Evolutionary conservation across 2,113 vertebrate genomes (phyloP).

Genomic region (Microtus montanus): DNA sequence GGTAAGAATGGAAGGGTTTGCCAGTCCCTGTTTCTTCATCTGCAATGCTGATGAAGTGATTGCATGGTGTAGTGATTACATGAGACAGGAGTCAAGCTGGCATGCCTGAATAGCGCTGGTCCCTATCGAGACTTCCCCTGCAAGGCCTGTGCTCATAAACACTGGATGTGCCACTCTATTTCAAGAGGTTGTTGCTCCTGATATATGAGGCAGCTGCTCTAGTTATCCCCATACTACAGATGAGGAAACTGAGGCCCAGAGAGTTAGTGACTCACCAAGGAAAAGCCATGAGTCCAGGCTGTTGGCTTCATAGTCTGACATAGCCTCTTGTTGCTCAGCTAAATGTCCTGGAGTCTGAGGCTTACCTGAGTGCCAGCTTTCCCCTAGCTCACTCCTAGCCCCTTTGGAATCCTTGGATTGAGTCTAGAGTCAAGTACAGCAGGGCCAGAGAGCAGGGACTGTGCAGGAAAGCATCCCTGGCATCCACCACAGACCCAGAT

Average conservation of each 20-base stretch:
- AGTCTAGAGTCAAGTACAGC: background rate
- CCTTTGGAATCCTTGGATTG: background rate
- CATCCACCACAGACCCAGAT: background rate
- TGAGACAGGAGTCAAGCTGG: background rate
- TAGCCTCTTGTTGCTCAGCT: background rate
- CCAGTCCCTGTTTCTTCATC: background rate
- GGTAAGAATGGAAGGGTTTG: background rate
- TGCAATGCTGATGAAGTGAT: background rate
- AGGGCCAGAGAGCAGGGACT: background rate
- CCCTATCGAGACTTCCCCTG: background rate
- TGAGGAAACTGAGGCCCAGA: background rate
- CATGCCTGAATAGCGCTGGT: background rate
- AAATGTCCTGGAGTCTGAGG: accelerated
- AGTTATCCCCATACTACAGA: background rate
- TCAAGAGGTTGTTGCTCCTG: background rate
- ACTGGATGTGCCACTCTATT: background rate
- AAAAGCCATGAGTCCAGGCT: background rate
- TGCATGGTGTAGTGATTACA: background rate
- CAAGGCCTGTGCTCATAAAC: background rate
- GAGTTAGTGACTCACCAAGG: background rate
- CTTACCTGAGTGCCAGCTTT: background rate
- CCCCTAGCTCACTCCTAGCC: background rate
- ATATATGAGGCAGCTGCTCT: background rate
- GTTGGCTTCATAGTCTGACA: background rate
- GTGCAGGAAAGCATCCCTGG: background rate